A percentile compares a stretch with the other conserved stretches of the same genome.
Conservation (phyloP, 2,113 vertebrate species). For the Tachysurus vachellii region DNA sequence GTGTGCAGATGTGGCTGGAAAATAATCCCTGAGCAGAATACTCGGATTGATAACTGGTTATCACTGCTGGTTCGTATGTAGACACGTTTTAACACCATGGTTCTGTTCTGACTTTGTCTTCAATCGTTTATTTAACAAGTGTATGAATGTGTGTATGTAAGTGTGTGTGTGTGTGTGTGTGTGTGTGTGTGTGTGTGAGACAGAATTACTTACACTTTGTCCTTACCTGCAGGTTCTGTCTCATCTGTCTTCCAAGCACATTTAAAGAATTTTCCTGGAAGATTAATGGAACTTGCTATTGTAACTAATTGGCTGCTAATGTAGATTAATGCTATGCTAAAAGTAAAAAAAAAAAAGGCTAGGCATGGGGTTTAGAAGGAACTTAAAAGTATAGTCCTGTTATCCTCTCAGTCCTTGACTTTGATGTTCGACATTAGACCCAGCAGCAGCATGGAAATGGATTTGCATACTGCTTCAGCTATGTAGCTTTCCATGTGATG, state of each 20-base stretch:
- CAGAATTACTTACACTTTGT: constrained; percentile 22
- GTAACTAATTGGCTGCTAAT: constrained; percentile 51
- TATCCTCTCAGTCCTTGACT: constrained; percentile 15
- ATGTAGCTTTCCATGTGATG: constrained; percentile 28
- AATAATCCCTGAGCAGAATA: neutral
- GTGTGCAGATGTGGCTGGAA: neutral
- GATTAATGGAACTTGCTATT: constrained; percentile 52
- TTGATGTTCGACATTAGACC: constrained; percentile 25
- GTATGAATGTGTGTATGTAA: too few relatives aligned
- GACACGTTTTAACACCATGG: neutral
- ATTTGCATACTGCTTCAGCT: constrained; percentile 34
- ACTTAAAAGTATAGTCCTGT: constrained; percentile 24
- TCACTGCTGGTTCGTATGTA: neutral
- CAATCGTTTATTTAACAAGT: neutral
- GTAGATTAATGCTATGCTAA: constrained; percentile 44
- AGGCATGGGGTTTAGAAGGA: constrained; percentile 21
- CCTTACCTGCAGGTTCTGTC: constrained; percentile 21
- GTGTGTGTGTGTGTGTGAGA: neutral
- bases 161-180: neutral
- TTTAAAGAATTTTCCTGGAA: constrained; percentile 33
- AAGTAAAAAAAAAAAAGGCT: constrained; percentile 32
- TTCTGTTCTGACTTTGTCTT: neutral
- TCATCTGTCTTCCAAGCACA: constrained; percentile 34
- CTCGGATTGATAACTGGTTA: neutral
- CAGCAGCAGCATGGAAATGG: neutral